These are phyloP conservation scores for Gyrodactylus salaris DNA, from an alignment of 1,140 invertebrate species.

Conservation along the genomic window DNA sequence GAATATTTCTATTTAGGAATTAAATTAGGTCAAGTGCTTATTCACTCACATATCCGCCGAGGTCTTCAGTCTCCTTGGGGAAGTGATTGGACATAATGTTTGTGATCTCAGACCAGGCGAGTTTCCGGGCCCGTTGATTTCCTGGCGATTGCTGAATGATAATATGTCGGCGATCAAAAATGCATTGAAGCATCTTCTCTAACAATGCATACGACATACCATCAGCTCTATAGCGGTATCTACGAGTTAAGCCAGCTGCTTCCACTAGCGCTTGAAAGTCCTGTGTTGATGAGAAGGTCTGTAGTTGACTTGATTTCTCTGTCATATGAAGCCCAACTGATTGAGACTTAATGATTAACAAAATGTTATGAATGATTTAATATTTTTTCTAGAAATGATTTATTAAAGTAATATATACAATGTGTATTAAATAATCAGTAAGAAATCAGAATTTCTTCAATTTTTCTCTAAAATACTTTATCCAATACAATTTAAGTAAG, in stretches of 20 bases:
- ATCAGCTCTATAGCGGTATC: not conserved
- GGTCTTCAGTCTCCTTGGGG: not conserved
- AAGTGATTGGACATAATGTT: not conserved
- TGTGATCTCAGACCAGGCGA: not conserved
- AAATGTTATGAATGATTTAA: no score
- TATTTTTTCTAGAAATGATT: no score
- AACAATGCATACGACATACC: not conserved
- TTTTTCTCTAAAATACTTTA: no score
- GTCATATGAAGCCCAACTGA: no score
- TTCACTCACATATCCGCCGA: not conserved
- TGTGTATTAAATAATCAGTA: no score
- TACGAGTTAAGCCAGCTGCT: not conserved
- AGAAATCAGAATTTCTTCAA: no score
- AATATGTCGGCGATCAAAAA: not conserved
- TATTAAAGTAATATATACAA: no score
- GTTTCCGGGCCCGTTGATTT: not conserved
- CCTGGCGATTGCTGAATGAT: not conserved
- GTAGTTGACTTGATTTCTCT: no score
- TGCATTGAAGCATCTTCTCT: not conserved
- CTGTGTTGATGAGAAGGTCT: no score
- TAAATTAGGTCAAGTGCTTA: not conserved
- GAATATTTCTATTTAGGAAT: no score
- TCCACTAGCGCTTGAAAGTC: not conserved
- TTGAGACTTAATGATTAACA: no score
- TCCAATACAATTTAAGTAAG: no score